Evolutionary conservation across 2,113 vertebrate species (phyloP), one percentile per base, ranked within the genome.

Genomic region (Eira barbara): DNA sequence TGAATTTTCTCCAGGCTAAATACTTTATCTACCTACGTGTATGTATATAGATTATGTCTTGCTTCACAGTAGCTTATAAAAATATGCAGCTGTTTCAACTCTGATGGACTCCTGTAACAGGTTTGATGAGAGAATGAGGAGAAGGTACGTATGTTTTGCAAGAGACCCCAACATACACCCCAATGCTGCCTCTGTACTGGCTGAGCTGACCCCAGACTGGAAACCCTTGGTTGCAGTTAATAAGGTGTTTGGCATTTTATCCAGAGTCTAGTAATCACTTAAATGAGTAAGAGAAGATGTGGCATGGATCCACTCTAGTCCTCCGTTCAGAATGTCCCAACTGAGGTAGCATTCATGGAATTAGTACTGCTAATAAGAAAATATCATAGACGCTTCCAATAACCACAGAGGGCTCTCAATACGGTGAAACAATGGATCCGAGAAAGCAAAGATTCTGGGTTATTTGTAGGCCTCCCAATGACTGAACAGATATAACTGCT

Each of bases 31-130:
- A 73, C 25, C 34, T 96, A 52, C 4, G 29, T 67, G 61, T 73
- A 78, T 2, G 42, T 83, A 42, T 1, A 10, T 36, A 18, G n/a
- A 3, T 29, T 84, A 7, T 93, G 92, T 79, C 69, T 91, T 89
- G 31, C 42, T 73, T 73, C 81, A 61, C 42, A 73, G 36, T 42
- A 83, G 93, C 21, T 96, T 92, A 63, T n/a, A 63, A 78, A 95
- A 89, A 78, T 14, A 47, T 25, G 39, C 6, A 55, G 76, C 47
- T n/a, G 17, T 52, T 63, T 95, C 74, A 36, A 63, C 21, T 69
- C 52, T 25, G 57, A 45, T 2, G n/a, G 76, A 73, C 69, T 73
- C 67, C n/a, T 12, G 82, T 42, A 89, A 74, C 6, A 91, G 59
- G 39, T 17, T 31, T 59, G 27, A 69, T 49, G 45, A 65, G 83